Evolutionary conservation across 2,888 invertebrate species (phyloP).

Genomic region (Napeogenes inachia): DNA sequence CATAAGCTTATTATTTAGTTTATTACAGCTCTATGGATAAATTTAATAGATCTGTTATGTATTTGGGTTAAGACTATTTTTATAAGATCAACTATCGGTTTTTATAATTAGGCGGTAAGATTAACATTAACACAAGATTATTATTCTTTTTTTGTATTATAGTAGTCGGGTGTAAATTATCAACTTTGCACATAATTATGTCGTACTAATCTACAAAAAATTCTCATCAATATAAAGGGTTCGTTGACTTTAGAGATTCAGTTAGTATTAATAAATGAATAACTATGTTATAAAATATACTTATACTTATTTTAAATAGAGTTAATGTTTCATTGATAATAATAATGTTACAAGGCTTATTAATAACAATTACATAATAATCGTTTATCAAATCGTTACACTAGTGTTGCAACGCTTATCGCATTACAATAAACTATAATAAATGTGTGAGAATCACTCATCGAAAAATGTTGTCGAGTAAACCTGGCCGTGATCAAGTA

Average conservation of each 20-base stretch:
- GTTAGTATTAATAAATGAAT: background rate
- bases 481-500: slow-evolving; percentile 54
- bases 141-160: no score
- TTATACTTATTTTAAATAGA: background rate
- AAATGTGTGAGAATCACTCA: slow-evolving; percentile 49
- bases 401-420: slow-evolving; percentile 4
- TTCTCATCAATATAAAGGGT: slow-evolving; percentile 29
- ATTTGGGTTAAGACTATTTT: no score
- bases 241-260: slow-evolving; percentile 37
- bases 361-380: slow-evolving; percentile 19
- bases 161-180: no score
- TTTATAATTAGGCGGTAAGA: no score
- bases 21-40: no score
- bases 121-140: no score
- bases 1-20: no score
- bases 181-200: no score
- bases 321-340: slow-evolving; percentile 13
- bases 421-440: slow-evolving; percentile 26
- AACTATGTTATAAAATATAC: background rate
- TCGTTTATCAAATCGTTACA: slow-evolving; percentile 20
- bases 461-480: slow-evolving; percentile 43
- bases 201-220: no score
- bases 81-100: no score
- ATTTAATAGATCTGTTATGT: no score
- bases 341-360: slow-evolving; percentile 15